Base-by-base conservation (phyloP, 2,888 invertebrate genomes). In the Lasioglossum lativentre region DNA sequence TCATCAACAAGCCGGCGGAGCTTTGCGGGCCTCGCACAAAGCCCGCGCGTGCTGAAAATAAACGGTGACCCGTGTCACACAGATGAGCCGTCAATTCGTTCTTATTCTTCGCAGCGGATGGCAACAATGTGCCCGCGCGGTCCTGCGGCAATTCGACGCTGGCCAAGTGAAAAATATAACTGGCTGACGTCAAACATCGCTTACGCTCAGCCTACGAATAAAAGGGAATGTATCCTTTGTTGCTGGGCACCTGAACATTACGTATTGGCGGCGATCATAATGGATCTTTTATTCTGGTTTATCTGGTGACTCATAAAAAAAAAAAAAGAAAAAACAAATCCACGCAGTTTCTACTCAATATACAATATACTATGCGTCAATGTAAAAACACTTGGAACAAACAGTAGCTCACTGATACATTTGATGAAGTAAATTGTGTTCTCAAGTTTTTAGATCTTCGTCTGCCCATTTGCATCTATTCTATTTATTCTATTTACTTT, bases 1-100 rank as follows among this genome's bases (percentile, higher is more conserved):
- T 59, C 70, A 74, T 34, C 59, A 82, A 82, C 72, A 68, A 77
- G 77, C n/a, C 40, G 56, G 4, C 47, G 45, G 42, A 8, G 34
- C 34, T 34, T 47, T 8, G 4, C 47, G 45, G 10, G 12, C 34
- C 52, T 52, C n/a, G 19, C 23, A 71, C n/a, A 38, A 23, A 68
- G 68, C 34, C 19, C 30, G 16, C 2, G n/a, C 16, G 4, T 1
- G 71, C 66, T 47, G 72, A 63, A 78, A 81, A 86, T 76, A 78
- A 56, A 72, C 75, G 40, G 4, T n/a, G 52, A 63, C 47, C 63
- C 6, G 34, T 14, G 77, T 52, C 79, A 66, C 23, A 16, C 34
- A 12, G 30, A 34, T 16, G 47, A 34, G 27, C 38, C 59, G 30
- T 75, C 73, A 56, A 56, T 86, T 56, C 47, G 23, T 78, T 63